Base-by-base conservation (phyloP, 1,140 invertebrate species). In the Manduca sexta region DNA sequence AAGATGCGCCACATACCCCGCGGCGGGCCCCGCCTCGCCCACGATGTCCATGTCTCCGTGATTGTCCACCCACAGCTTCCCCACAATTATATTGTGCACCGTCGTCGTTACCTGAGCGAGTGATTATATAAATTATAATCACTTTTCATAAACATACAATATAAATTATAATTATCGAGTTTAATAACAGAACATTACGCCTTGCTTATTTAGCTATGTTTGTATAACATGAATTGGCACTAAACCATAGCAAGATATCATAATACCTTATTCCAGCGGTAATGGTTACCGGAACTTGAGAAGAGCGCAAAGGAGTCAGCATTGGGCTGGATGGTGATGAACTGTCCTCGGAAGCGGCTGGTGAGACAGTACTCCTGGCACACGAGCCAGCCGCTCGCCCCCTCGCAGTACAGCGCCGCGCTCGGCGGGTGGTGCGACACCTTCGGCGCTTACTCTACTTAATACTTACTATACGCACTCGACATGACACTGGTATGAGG, bases 71-170 rank as follows among this genome's bases (percentile, higher is more conserved):
- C 98, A 99, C 50, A 99, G 89, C 86, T 97, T 97, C 44, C 98
- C 98, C 30, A 99, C 97, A 59, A 99, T 99, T 55, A 99, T 99
- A 86, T 99, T 99, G 87, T 99, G 98, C 14, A 99, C 96, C 12
- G 97, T 99, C 8, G 98, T 99, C 7, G 97, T 98, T 15, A 99
- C 96, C 86, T 87, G 54, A 0, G 11, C n/a, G n/a, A n/a, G n/a
- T n/a, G n/a, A n/a, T n/a, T n/a, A n/a, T n/a, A n/a, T n/a, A n/a
- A n/a, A n/a, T n/a, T n/a, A n/a, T n/a, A n/a, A n/a, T n/a, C n/a
- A n/a, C n/a, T n/a, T n/a, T n/a, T n/a, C n/a, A n/a, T n/a, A n/a
- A n/a, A n/a, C n/a, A n/a, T n/a, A n/a, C n/a, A n/a, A n/a, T n/a
- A n/a, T n/a, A n/a, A n/a, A n/a, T n/a, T n/a, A n/a, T n/a, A n/a